A percentile compares a stretch with the other conserved stretches of the same genome.
Conservation (phyloP, 2,113 vertebrate genomes). For the Gracilinanus agilis region DNA sequence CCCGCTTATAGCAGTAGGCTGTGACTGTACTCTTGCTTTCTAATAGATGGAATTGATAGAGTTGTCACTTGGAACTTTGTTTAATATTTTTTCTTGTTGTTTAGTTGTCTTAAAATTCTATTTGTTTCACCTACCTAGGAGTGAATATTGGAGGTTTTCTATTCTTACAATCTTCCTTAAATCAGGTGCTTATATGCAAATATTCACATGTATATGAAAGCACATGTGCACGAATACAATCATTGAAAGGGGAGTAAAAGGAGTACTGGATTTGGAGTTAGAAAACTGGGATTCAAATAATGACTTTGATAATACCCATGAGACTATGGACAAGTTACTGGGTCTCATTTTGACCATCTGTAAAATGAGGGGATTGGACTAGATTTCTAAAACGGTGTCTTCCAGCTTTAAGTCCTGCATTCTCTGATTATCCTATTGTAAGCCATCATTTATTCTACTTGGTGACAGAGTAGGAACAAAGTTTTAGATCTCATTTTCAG, state of each 20-base stretch:
- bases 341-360: neutral
- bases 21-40: conserved; percentile 45
- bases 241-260: neutral
- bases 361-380: neutral
- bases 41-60: conserved; percentile 44
- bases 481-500: conserved; percentile 64
- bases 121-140: conserved; percentile 17
- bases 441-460: conserved; percentile 50
- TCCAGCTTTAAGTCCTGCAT: neutral
- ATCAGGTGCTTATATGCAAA: neutral
- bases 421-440: neutral
- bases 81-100: conserved; percentile 39
- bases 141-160: neutral
- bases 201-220: conserved; percentile 8
- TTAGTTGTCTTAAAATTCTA: conserved; percentile 60
- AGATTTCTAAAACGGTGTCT: neutral
- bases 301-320: neutral
- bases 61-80: conserved; percentile 59
- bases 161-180: neutral
- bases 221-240: neutral
- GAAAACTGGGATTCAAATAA: neutral
- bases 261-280: neutral
- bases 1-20: conserved; percentile 59
- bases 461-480: conserved; percentile 62
- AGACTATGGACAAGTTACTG: neutral